A percentile compares a stretch with the other conserved stretches of the same genome.
These are phyloP conservation scores for Ptilorrhoa leucosticta DNA, from an alignment of 2,113 vertebrate species.

Conservation along the genomic window DNA sequence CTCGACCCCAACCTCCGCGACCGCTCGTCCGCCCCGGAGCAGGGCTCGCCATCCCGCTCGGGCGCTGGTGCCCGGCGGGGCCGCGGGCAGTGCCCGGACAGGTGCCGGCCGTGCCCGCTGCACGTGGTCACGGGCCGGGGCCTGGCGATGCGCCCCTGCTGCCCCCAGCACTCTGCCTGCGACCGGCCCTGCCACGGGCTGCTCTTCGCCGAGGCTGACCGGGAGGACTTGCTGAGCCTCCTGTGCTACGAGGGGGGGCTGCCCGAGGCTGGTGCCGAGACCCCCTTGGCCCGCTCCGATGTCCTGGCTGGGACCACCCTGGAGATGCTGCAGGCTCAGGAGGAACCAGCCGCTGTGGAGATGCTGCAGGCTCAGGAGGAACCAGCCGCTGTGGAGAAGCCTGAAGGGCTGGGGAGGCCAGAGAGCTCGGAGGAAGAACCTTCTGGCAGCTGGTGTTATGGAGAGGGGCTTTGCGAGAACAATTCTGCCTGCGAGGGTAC, in stretches of 20 bases:
- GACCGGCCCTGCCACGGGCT: conserved; percentile 71
- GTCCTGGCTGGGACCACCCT: background rate
- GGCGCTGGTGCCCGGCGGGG: background rate
- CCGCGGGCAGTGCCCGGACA: background rate
- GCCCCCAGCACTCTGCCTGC: background rate
- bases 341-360: background rate
- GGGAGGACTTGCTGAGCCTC: conserved; percentile 79
- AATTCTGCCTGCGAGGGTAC: background rate
- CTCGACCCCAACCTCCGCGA: conserved; percentile 37
- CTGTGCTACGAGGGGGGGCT: conserved; percentile 69
- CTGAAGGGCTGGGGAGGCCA: background rate
- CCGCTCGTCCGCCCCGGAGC: background rate
- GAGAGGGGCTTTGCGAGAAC: background rate
- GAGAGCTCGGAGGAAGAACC: conserved; percentile 44
- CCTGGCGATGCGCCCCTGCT: background rate
- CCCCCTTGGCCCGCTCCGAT: background rate
- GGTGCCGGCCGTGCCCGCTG: conserved; percentile 60
- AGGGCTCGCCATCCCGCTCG: background rate
- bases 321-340: background rate
- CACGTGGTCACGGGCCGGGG: conserved; percentile 69
- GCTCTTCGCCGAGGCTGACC: conserved; percentile 78
- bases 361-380: background rate
- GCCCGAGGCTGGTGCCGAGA: background rate
- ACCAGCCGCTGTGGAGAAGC: background rate
- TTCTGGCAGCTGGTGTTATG: background rate